Percentiles rank a stretch among this genome's conserved stretches.
Evolutionary conservation across 1,140 invertebrate genomes (phyloP).

Genomic region (Heliothis virescens): DNA sequence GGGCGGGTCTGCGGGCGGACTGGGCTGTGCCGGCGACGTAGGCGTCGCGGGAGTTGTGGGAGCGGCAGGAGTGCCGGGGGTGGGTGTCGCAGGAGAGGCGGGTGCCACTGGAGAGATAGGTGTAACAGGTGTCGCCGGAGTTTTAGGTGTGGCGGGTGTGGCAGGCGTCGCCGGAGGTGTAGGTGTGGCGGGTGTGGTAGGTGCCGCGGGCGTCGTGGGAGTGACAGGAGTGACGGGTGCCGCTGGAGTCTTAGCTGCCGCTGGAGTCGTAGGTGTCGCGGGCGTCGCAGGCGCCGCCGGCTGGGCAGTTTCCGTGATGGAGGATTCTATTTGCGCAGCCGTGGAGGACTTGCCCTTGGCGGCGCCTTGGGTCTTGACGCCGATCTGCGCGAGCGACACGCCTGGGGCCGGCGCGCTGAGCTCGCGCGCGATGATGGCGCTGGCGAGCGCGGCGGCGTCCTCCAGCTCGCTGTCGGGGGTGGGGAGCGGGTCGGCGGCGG

Average conservation of each 20-base stretch:
- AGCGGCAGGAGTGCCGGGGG: background rate
- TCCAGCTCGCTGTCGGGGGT: constrained; percentile 85
- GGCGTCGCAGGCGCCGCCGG: constrained; percentile 61
- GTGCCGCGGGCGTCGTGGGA: too few relatives aligned
- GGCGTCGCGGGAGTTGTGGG: constrained; percentile 58
- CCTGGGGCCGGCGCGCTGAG: constrained; percentile 68
- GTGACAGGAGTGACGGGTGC: constrained; percentile 58
- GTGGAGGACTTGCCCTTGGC: constrained; percentile 67
- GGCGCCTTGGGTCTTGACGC: constrained; percentile 67
- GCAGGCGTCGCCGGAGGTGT: too few relatives aligned
- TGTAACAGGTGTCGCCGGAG: constrained; percentile 43
- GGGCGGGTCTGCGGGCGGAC: constrained; percentile 62
- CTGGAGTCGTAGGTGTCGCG: constrained; percentile 29
- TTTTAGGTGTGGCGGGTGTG: too few relatives aligned
- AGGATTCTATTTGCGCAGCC: constrained; percentile 75
- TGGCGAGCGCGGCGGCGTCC: constrained; percentile 81
- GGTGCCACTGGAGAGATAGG: constrained; percentile 6
- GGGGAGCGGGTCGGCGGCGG: constrained; percentile 71
- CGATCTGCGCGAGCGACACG: constrained; percentile 81
- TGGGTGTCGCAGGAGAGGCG: background rate
- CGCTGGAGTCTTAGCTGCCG: constrained; percentile 33
- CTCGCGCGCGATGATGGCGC: constrained; percentile 82
- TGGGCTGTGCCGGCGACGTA: constrained; percentile 31
- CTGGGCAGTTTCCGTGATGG: constrained; percentile 58
- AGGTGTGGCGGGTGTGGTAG: too few relatives aligned